Base-by-base conservation (phyloP, 2,113 vertebrate genomes). In the Scolopax mira region DNA sequence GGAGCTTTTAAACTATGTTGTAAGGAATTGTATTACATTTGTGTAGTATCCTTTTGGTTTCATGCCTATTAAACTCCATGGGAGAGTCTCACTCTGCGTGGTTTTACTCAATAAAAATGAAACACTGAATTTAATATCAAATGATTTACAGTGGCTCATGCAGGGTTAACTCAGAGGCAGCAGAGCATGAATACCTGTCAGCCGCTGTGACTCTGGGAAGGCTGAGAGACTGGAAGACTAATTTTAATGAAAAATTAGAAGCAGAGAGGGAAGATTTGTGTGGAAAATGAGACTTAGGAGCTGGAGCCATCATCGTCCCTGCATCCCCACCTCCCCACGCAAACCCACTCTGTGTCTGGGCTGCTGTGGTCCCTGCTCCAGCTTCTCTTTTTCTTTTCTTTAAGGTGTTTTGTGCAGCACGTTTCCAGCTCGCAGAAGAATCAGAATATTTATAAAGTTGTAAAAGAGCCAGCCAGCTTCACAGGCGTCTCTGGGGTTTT, bases 161-260 rank as follows among this genome's bases (percentile, higher is more conserved):
- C 72, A 89, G 95, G 91, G 96, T 97, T 96, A 97, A 96, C 94
- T 85, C 73, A 3, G 30, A 92, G 94, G 94, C 93, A 85, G 93
- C 91, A 85, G 90, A 87, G 89, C 94, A 54, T 84, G 94, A 93
- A 84, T 88, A 97, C 92, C 92, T 96, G 94, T 93, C 95, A 92
- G 85, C 60, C 52, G 51, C 81, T 41, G 12, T 2, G 5, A 78
- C 83, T 5, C 75, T 74, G 86, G 75, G 61, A 88, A 35, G 84
- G 75, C 93, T 22, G 19, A 57, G 81, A 84, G 82, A 69, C 65
- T 78, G 73, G 79, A 54, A 94, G 54, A 89, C 77, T 70, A n/a
- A 52, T 95, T 85, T 52, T 42, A 96, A 85, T 67, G 91, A 85
- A 84, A 88, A 94, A 95, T 89, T 67, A 74, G 89, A 19, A 74